Evolutionary conservation across 2,797 vertebrate genomes (phyloP).

Genomic region (Emys orbicularis): DNA sequence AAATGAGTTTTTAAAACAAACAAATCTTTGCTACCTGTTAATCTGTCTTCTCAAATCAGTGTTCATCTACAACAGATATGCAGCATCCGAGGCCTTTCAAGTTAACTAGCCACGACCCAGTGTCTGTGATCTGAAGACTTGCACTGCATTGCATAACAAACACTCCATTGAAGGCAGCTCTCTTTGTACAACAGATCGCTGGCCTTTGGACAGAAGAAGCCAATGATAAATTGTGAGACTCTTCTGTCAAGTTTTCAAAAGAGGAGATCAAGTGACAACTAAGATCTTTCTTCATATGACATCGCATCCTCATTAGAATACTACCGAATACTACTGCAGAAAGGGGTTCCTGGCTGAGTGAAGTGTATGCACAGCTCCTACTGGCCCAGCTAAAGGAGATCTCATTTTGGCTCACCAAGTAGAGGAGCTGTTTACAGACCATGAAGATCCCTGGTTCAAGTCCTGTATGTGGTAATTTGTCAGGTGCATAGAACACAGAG

Average conservation of each 20-base stretch:
- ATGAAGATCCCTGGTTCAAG: not conserved
- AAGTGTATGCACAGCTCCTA: not conserved
- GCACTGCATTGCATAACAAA: slow-evolving; percentile 21
- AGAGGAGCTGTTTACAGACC: not conserved
- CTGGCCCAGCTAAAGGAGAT: slow-evolving; percentile 17
- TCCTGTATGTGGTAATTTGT: not conserved
- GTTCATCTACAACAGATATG: not conserved
- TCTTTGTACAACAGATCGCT: slow-evolving; percentile 38
- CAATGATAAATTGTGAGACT: not conserved
- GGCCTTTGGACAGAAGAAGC: slow-evolving; percentile 45
- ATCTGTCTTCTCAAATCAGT: slow-evolving; percentile 1
- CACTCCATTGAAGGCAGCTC: not conserved
- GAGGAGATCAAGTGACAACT: slow-evolving; percentile 1
- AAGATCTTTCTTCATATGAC: not conserved
- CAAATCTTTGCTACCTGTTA: not conserved
- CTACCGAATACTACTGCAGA: not conserved
- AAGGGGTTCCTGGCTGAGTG: not conserved
- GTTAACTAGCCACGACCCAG: not conserved
- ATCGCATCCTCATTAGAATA: not conserved
- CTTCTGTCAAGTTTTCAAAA: not conserved
- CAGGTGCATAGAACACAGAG: not conserved
- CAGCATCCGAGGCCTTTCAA: not conserved
- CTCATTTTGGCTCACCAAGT: not conserved
- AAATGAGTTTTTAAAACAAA: slow-evolving; percentile 48
- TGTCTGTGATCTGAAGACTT: slow-evolving; percentile 32